Percentiles rank a stretch among this genome's conserved stretches.
Evolutionary conservation across 2,888 invertebrate species (phyloP).

Genomic region (Blastobasis adustella): DNA sequence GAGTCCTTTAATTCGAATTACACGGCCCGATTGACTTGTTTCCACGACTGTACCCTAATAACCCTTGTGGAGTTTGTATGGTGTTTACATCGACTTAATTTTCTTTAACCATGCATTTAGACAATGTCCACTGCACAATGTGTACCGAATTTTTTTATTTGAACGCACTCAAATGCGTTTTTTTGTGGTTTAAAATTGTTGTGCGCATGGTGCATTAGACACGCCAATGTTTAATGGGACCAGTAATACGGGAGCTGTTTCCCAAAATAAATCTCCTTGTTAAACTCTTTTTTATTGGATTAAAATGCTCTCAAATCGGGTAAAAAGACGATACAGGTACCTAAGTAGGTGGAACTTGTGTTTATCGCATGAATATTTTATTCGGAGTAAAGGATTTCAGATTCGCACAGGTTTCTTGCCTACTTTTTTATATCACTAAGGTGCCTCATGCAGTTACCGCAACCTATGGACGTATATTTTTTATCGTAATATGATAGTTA

Average conservation of each 20-base stretch:
- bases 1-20: constrained; percentile 65
- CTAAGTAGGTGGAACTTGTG: too few species aligned
- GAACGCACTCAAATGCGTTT: constrained; percentile 30
- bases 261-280: too few species aligned
- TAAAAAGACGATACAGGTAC: too few species aligned
- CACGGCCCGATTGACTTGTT: constrained; percentile 63
- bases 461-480: too few species aligned
- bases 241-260: background rate
- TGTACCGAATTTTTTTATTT: constrained; percentile 29
- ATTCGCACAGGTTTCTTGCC: too few species aligned
- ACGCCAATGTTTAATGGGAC: constrained; percentile 13
- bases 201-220: constrained; percentile 36
- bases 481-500: too few species aligned
- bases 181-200: constrained; percentile 30
- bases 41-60: constrained; percentile 54
- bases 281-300: constrained; percentile 15
- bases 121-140: constrained; percentile 52
- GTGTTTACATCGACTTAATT: constrained; percentile 43
- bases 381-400: too few species aligned
- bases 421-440: too few species aligned
- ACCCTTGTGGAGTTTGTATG: constrained; percentile 53
- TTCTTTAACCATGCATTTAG: constrained; percentile 46
- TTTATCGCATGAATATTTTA: too few species aligned
- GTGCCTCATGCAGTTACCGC: too few species aligned
- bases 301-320: constrained; percentile 1